These are phyloP conservation scores for Dynastes tityus DNA, from an alignment of 2,888 invertebrate species.

Conservation along the genomic window DNA sequence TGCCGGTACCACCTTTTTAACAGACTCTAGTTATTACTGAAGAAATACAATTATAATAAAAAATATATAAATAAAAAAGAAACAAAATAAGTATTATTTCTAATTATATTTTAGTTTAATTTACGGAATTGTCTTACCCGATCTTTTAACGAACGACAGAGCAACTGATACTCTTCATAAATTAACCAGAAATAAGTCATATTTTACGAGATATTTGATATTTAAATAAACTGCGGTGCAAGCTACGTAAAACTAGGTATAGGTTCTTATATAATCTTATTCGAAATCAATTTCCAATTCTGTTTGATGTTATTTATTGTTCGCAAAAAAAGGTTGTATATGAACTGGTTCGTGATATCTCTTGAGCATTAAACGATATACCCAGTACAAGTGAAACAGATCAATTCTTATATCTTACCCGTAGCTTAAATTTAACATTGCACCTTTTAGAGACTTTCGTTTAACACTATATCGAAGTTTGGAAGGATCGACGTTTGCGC, in stretches of 20 bases:
- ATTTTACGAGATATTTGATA: not conserved
- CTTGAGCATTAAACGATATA: not conserved
- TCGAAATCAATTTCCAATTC: not conserved
- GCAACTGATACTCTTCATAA: not conserved
- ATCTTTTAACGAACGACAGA: no score
- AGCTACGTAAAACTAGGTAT: not conserved
- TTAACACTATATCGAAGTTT: no score
- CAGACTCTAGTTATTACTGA: no score
- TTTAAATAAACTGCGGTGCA: not conserved
- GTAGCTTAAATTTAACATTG: not conserved
- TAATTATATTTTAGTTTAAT: no score
- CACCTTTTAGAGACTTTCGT: not conserved
- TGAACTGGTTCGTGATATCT: not conserved
- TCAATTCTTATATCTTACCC: not conserved
- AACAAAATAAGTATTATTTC: no score
- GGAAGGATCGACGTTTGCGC: no score
- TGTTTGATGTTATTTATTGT: not conserved
- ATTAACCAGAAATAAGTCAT: not conserved
- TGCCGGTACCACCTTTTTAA: no score
- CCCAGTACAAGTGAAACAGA: no score
- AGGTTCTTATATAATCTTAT: not conserved
- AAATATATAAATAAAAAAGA: no score
- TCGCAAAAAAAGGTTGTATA: not conserved
- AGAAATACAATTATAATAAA: no score
- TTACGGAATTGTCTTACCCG: no score